These are phyloP conservation scores for Nasonia giraulti DNA, from an alignment of 1,140 invertebrate genomes.

Conservation along the genomic window DNA sequence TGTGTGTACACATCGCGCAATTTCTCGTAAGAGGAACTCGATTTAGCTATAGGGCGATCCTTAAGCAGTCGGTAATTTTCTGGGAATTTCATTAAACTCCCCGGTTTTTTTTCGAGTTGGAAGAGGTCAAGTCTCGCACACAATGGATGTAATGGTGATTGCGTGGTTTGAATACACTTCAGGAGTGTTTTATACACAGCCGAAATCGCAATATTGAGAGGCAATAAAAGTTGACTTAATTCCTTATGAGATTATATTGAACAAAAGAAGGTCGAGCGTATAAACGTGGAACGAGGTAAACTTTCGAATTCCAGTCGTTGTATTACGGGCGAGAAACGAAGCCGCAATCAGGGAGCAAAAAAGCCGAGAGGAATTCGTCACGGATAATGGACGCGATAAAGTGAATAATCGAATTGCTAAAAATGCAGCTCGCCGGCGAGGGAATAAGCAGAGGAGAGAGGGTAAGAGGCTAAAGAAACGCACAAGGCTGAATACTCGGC, in stretches of 20 bases:
- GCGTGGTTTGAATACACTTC: background rate
- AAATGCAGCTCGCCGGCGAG: conserved; percentile 1
- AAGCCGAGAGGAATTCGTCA: conserved; percentile 33
- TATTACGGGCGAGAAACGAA: background rate
- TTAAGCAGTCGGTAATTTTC: conserved; percentile 17
- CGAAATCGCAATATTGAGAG: no score
- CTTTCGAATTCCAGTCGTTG: no score
- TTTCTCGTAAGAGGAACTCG: conserved; percentile 16
- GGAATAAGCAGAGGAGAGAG: background rate
- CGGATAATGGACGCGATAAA: conserved; percentile 16
- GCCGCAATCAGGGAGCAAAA: conserved; percentile 1
- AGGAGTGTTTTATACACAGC: no score
- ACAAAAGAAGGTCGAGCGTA: background rate
- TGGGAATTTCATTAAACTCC: conserved; percentile 19
- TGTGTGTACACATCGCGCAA: background rate
- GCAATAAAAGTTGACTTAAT: no score
- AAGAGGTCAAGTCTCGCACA: background rate
- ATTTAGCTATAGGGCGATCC: background rate
- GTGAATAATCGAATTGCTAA: conserved; percentile 2
- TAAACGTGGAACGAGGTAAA: no score
- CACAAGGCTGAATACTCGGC: no score
- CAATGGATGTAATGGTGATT: background rate
- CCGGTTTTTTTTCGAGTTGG: background rate
- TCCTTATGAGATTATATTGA: no score
- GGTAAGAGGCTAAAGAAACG: background rate